Percentiles rank a stretch among this genome's conserved stretches.
Conservation (phyloP, 2,113 vertebrate species). For the Psittacara wagleri region DNA sequence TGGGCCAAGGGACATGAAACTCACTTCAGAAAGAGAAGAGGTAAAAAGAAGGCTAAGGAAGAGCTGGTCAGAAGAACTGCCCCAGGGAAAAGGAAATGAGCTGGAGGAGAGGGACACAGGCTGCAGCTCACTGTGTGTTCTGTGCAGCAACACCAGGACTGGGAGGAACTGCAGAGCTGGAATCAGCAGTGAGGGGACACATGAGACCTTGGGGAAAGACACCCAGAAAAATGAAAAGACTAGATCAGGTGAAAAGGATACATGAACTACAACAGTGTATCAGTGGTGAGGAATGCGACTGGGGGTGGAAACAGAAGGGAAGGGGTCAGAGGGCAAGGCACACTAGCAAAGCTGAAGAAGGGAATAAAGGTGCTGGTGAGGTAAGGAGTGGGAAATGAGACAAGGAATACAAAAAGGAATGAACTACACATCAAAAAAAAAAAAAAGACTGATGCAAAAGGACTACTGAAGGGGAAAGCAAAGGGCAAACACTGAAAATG, state of each 20-base stretch:
- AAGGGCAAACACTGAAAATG: not conserved
- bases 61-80: not conserved
- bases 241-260: not conserved
- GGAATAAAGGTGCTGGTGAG: not conserved
- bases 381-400: not conserved
- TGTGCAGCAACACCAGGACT: not conserved
- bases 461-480: not conserved
- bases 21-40: not conserved
- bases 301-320: not conserved
- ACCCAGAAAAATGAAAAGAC: not conserved
- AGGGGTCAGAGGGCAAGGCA: accelerated
- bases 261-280: accelerated
- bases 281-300: not conserved
- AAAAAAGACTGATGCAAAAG: not conserved
- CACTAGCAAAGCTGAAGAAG: not conserved
- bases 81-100: not conserved
- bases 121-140: not conserved
- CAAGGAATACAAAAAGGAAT: not conserved
- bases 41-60: not conserved
- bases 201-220: not conserved
- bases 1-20: not conserved
- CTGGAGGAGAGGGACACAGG: not conserved
- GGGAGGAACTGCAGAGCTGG: not conserved
- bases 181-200: not conserved
- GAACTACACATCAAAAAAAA: not conserved